Evolutionary conservation across 2,888 invertebrate species (phyloP).

Genomic region (Cybosia mesomella): DNA sequence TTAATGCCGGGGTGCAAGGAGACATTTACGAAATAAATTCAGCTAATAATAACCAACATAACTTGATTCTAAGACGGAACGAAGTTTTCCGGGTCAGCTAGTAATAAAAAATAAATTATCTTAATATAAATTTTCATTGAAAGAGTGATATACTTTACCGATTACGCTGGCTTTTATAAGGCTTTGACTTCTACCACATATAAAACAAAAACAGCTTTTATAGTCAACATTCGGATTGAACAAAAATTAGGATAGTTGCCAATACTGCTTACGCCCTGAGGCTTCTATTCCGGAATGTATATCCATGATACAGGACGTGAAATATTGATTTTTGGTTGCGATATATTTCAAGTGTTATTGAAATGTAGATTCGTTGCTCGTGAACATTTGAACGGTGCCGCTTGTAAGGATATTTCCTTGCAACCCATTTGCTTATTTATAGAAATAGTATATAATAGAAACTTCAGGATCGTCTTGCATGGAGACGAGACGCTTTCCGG

Average conservation of each 20-base stretch:
- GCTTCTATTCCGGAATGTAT: conserved; percentile 22
- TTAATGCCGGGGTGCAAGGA: no score
- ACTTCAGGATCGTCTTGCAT: no score
- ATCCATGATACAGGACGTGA: conserved; percentile 28
- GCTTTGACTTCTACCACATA: background rate
- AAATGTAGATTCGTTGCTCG: conserved; percentile 15
- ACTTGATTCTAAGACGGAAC: no score
- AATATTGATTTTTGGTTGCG: conserved; percentile 35
- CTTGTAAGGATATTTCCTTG: background rate
- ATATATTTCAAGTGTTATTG: conserved; percentile 29
- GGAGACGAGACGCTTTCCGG: background rate
- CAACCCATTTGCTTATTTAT: background rate
- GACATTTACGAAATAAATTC: no score
- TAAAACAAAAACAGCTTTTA: conserved; percentile 15
- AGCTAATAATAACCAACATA: no score
- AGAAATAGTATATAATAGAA: background rate
- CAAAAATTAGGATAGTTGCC: conserved; percentile 38
- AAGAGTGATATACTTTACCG: no score
- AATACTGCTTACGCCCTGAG: conserved; percentile 20
- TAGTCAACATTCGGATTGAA: conserved; percentile 20
- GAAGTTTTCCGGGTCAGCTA: no score
- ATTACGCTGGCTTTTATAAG: no score
- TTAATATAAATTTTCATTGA: no score
- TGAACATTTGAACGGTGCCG: background rate
- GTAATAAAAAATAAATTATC: no score